Conservation (phyloP, 2,113 vertebrate genomes). For the Grus americana region DNA sequence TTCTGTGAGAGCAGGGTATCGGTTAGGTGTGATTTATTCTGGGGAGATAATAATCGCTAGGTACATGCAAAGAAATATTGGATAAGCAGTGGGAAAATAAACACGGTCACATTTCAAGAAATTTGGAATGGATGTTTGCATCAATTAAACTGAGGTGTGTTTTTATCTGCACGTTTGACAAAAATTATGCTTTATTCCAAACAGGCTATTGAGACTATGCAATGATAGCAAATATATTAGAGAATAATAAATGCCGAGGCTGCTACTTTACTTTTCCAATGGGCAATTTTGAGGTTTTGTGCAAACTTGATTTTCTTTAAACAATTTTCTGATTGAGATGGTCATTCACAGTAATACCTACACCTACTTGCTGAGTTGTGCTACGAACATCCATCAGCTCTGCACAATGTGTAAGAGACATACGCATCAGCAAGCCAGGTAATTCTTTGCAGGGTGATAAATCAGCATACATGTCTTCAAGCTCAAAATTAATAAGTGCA, state of each 20-base stretch:
- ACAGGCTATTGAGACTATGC: not conserved
- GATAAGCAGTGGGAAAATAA: not conserved
- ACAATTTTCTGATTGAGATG: not conserved
- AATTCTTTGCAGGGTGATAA: constrained; percentile 1
- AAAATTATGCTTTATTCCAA: not conserved
- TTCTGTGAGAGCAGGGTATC: not conserved
- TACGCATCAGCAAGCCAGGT: not conserved
- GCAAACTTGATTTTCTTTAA: not conserved
- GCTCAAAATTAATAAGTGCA: constrained; percentile 2
- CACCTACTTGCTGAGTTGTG: not conserved
- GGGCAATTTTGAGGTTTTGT: not conserved
- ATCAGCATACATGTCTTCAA: not conserved
- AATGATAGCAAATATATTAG: not conserved
- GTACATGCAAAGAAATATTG: not conserved
- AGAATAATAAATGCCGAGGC: not conserved
- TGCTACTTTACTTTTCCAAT: not conserved
- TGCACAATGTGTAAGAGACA: not conserved
- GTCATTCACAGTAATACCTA: not conserved
- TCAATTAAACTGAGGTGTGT: not conserved
- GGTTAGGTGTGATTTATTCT: not conserved
- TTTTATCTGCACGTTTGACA: not conserved
- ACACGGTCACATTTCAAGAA: not conserved
- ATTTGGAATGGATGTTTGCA: not conserved
- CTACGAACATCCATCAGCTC: not conserved
- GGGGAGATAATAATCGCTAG: not conserved